A percentile compares a stretch with the other conserved stretches of the same genome.
These are phyloP conservation scores for Tortricodes alternella DNA, from an alignment of 2,888 invertebrate genomes.

Conservation along the genomic window DNA sequence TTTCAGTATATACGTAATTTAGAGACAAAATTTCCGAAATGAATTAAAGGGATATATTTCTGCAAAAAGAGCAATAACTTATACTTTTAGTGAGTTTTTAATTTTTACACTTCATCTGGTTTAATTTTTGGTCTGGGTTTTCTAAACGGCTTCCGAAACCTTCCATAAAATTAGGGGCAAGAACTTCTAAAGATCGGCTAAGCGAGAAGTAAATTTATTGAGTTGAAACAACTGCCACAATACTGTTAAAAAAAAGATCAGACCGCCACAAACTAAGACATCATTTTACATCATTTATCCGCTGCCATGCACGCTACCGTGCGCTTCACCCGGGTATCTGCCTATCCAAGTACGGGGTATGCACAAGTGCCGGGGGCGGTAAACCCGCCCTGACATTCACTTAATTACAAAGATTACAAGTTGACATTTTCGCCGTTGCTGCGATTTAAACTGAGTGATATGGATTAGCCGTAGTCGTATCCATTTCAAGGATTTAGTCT, in stretches of 20 bases:
- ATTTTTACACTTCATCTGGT: too few species aligned
- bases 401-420: conserved; percentile 81
- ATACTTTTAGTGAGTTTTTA: too few species aligned
- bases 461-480: conserved; percentile 68
- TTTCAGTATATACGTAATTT: too few species aligned
- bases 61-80: too few species aligned
- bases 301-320: too few species aligned
- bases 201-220: too few species aligned
- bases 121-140: too few species aligned
- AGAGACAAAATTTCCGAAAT: too few species aligned
- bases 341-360: not conserved
- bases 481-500: conserved; percentile 38
- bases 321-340: not conserved
- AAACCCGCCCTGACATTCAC: conserved; percentile 72
- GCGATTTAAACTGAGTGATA: conserved; percentile 73
- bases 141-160: too few species aligned
- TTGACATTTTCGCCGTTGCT: conserved; percentile 72
- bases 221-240: not conserved
- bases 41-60: too few species aligned
- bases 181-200: too few species aligned
- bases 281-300: not conserved
- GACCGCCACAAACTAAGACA: not conserved
- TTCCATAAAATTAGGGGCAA: too few species aligned
- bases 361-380: conserved; percentile 31
- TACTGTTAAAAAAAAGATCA: not conserved